Evolutionary conservation across 2,797 vertebrate genomes (phyloP).

Genomic region (Ceryle rudis): DNA sequence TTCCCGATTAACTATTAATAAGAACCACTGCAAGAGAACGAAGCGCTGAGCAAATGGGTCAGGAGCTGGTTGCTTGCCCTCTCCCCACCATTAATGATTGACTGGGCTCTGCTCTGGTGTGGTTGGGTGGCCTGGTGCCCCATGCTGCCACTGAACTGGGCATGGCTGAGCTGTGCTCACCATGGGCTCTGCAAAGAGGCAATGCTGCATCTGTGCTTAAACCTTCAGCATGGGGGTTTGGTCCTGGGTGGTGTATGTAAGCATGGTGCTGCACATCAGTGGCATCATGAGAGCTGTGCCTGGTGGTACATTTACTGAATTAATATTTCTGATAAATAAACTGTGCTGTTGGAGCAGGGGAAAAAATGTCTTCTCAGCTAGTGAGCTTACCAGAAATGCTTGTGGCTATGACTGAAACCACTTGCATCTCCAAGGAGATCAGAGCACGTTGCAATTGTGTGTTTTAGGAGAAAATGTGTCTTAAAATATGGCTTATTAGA

Average conservation of each 20-base stretch:
- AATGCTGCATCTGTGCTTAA: background rate
- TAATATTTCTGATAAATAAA: background rate
- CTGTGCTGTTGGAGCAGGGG: background rate
- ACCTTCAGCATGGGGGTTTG: background rate
- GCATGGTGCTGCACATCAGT: accelerated
- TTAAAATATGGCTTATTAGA: background rate
- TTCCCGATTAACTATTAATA: constrained; percentile 24
- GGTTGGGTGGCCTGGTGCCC: background rate
- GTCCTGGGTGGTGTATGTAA: accelerated
- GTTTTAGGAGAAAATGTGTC: background rate
- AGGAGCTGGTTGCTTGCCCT: background rate
- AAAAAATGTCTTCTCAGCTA: background rate
- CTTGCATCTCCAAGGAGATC: background rate
- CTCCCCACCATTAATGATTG: background rate
- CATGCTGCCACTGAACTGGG: background rate
- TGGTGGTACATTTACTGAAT: background rate
- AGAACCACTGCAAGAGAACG: background rate
- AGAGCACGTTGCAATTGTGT: accelerated
- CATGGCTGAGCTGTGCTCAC: accelerated
- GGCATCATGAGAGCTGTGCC: background rate
- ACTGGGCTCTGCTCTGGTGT: background rate
- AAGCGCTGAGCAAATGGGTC: accelerated
- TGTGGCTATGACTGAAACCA: background rate
- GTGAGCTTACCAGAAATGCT: background rate
- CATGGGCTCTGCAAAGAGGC: accelerated